Percentiles rank a stretch among this genome's conserved stretches.
phyloP scores from a whole-genome alignment of 2,888 invertebrate species.

The Meandrusa payeni region DNA sequence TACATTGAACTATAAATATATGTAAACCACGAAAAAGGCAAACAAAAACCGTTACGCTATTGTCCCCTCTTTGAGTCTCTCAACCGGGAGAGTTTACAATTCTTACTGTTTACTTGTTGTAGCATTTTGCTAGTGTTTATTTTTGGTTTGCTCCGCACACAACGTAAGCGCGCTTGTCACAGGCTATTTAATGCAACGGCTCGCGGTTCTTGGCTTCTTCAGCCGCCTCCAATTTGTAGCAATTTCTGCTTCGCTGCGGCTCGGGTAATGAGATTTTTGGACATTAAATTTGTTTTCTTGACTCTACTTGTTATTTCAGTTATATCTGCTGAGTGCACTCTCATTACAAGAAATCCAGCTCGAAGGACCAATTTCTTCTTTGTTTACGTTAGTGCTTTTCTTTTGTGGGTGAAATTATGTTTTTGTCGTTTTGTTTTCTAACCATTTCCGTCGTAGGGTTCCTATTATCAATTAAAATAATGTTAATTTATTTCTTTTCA shows the following conservation, averaged over 20 bases:
- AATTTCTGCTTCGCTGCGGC: constrained; percentile 34
- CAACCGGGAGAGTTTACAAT: constrained; percentile 11
- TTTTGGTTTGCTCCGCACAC: constrained; percentile 20
- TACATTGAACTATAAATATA: no score
- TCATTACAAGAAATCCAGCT: constrained; percentile 21
- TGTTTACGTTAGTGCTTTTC: no score
- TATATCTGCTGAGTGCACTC: constrained; percentile 25
- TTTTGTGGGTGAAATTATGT: no score
- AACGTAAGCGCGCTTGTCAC: constrained; percentile 37
- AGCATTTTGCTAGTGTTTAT: constrained; percentile 15
- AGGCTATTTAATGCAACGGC: constrained; percentile 35
- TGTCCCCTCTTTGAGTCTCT: not conserved
- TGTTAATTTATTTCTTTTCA: no score
- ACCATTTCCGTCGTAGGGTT: no score
- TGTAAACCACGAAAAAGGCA: no score
- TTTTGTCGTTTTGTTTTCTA: no score
- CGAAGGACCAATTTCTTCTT: constrained; percentile 18
- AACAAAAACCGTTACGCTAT: no score
- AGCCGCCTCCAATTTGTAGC: constrained; percentile 37
- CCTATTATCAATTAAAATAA: no score
- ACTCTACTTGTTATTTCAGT: constrained; percentile 27
- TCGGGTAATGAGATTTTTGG: constrained; percentile 42
- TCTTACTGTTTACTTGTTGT: constrained; percentile 8
- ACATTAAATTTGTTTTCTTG: constrained; percentile 35
- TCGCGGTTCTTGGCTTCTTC: constrained; percentile 31